Percentiles rank a stretch among this genome's conserved stretches.
These are phyloP conservation scores for Urosaurus nigricauda DNA, from an alignment of 2,797 vertebrate species.

Conservation along the genomic window DNA sequence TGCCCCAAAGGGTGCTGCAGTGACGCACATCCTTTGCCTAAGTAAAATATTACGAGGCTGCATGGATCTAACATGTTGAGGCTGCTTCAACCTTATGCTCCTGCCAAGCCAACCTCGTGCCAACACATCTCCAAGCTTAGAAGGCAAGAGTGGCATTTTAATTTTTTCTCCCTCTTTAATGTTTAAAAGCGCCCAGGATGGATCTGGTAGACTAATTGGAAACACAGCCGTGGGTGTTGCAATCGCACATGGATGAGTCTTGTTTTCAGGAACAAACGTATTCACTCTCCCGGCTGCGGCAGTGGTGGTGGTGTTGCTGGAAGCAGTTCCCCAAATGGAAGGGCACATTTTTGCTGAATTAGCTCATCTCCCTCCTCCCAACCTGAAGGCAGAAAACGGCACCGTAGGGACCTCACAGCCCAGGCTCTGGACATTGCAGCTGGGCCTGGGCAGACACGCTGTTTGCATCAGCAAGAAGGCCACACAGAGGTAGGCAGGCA, in stretches of 20 bases:
- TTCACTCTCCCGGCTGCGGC: constrained; percentile 38
- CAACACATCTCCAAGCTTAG: constrained; percentile 52
- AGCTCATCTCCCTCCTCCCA: constrained; percentile 55
- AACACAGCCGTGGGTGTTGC: constrained; percentile 75
- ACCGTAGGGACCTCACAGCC: constrained; percentile 29
- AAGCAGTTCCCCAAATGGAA: constrained; percentile 66
- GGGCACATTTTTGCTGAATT: constrained; percentile 60
- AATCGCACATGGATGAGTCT: constrained; percentile 70
- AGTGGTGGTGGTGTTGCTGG: constrained; percentile 30
- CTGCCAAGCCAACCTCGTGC: background rate
- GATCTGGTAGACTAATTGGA: constrained; percentile 72
- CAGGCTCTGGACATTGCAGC: constrained; percentile 29
- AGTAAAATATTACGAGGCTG: constrained; percentile 15
- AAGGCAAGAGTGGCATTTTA: constrained; percentile 36
- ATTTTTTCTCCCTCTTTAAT: background rate
- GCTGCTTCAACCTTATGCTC: constrained; percentile 6
- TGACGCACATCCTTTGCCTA: constrained; percentile 37
- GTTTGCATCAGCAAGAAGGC: constrained; percentile 38
- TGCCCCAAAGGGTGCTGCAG: constrained; percentile 14
- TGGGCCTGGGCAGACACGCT: constrained; percentile 10
- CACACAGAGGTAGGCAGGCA: constrained; percentile 21
- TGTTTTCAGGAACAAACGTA: constrained; percentile 74
- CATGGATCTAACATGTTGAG: constrained; percentile 11
- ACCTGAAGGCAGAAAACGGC: background rate
- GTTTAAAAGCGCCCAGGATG: constrained; percentile 53